Evolutionary conservation across 2,888 invertebrate species (phyloP).

Genomic region (Andrena bucephala): DNA sequence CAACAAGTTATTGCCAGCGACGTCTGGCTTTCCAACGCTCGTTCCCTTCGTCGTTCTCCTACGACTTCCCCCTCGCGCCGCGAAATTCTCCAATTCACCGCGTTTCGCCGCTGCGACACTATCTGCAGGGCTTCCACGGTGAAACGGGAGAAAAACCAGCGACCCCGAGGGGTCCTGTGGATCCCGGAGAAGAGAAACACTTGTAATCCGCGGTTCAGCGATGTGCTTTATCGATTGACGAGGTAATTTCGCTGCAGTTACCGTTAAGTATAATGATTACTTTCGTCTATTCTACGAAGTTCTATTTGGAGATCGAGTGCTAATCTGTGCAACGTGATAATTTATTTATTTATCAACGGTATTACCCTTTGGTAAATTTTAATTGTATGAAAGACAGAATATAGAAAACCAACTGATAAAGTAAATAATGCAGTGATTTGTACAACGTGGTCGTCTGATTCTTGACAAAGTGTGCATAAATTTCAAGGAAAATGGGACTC

Average conservation of each 20-base stretch:
- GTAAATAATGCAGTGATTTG: too few species aligned
- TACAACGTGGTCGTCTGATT: too few species aligned
- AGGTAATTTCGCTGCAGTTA: constrained; percentile 17
- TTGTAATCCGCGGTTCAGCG: constrained; percentile 13
- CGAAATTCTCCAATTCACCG: constrained; percentile 60
- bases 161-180: not conserved
- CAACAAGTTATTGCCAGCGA: constrained; percentile 81
- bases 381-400: too few species aligned
- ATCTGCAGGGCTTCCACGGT: not conserved
- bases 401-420: too few species aligned
- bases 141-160: not conserved
- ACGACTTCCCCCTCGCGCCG: constrained; percentile 49
- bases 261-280: constrained; percentile 14
- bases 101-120: constrained; percentile 54
- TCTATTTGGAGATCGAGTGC: not conserved
- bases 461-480: too few species aligned
- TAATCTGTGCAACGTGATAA: not conserved
- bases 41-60: constrained; percentile 56
- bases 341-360: too few species aligned
- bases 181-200: not conserved
- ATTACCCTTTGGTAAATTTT: too few species aligned
- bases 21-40: constrained; percentile 73
- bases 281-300: not conserved
- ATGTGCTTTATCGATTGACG: not conserved
- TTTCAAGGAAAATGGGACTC: too few species aligned